Conservation (phyloP, 92 coral and sea anemone genomes). For the Muricea muricata region DNA sequence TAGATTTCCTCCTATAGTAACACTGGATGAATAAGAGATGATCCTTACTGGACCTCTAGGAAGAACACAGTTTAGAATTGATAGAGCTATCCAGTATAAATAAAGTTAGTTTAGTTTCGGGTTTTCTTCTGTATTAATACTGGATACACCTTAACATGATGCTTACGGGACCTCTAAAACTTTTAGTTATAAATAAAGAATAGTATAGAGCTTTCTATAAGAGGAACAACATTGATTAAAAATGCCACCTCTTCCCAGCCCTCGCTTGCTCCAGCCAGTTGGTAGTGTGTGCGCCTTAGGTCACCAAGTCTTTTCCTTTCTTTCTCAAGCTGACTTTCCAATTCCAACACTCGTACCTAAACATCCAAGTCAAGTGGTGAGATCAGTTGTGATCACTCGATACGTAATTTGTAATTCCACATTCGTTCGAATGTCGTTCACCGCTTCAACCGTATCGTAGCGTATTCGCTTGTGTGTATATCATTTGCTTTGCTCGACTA, state of each 20-base stretch:
- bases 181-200: too few species aligned
- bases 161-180: background rate
- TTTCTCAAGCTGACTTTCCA: conserved; percentile 87
- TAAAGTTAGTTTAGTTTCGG: too few species aligned
- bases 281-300: conserved; percentile 88
- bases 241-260: conserved; percentile 62
- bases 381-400: background rate
- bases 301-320: conserved; percentile 92
- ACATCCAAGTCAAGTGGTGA: too few species aligned
- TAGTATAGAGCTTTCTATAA: too few species aligned
- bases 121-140: background rate
- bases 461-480: too few species aligned
- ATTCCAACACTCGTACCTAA: conserved; percentile 88
- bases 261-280: conserved; percentile 92
- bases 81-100: too few species aligned
- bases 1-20: background rate
- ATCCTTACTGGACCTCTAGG: background rate
- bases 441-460: too few species aligned
- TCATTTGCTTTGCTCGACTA: too few species aligned
- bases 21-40: background rate
- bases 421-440: too few species aligned
- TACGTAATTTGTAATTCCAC: too few species aligned
- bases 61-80: background rate
- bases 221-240: too few species aligned
- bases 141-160: too few species aligned